phyloP scores from a whole-genome alignment of 2,888 invertebrate genomes.

The Pelosia muscerda region DNA sequence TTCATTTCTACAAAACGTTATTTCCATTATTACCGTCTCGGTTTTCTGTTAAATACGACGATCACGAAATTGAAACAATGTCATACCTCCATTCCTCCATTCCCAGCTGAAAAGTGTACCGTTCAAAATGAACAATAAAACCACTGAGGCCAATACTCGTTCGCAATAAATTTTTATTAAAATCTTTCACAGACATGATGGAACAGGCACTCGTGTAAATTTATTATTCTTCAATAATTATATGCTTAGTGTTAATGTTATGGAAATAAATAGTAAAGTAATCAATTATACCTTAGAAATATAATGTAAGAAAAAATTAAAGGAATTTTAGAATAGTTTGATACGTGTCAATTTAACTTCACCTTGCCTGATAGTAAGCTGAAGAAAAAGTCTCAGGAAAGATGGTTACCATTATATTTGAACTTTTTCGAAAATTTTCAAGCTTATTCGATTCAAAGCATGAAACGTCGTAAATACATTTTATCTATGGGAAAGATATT shows the following conservation, averaged over 20 bases:
- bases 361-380: too few species aligned
- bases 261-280: neutral
- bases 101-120: neutral
- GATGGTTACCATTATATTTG: too few species aligned
- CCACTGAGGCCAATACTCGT: conserved; percentile 15
- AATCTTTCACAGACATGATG: conserved; percentile 11
- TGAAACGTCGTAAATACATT: too few species aligned
- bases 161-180: conserved; percentile 23
- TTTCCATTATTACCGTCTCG: neutral
- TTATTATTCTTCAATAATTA: neutral
- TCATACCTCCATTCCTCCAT: neutral
- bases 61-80: neutral
- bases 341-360: too few species aligned
- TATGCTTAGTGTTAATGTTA: neutral
- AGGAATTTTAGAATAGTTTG: too few species aligned
- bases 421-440: too few species aligned
- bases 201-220: neutral
- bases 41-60: neutral
- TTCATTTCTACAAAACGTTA: neutral
- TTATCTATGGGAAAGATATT: too few species aligned
- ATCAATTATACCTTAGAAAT: too few species aligned
- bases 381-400: too few species aligned
- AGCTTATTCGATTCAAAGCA: too few species aligned
- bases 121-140: conserved; percentile 18
- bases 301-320: too few species aligned